Base-by-base conservation (phyloP, 2,797 vertebrate species). In the Poecilia wingei region DNA sequence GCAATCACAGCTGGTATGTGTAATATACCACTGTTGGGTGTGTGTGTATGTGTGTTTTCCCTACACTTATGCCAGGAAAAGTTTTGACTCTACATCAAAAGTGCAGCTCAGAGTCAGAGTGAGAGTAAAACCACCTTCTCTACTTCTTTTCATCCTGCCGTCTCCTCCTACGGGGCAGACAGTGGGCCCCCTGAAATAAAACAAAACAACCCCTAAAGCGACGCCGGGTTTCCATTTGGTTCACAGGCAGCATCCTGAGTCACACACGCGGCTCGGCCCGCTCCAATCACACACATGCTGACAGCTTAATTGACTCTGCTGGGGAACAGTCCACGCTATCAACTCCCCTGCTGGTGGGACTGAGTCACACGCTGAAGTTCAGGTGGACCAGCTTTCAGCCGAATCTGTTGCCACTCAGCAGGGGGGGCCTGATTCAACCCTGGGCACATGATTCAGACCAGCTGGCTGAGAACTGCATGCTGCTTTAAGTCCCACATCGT, bases 231-330 rank as follows among this genome's bases (percentile, higher is more conserved):
- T 93, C 91, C 89, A 86, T 87, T 86, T 82, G 84, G 75, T 86
- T 91, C 82, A 74, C 86, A 90, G 83, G 82, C 88, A 82, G 83
- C 46, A 31, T 81, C 86, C 82, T 94, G 92, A 94, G 84, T 94
- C 90, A 61, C 57, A 93, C 85, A 84, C 81, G 76, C 85, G 76
- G 78, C 45, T 51, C 74, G 81, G 77, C 78, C 39, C 0, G 31
- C 72, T 88, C 69, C 85, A 76, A 79, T 89, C 86, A 79, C 83
- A 89, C 84, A 82, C 89, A 89, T 12, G 81, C 80, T 82, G 82
- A 88, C 87, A 83, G 79, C 82, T 79, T 87, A 86, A 91, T 88
- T 84, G 86, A 86, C 84, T 88, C 70, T 68, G 22, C 49, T 20
- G 70, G 74, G 72, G 87, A 87, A 22, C 82, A 91, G 84, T 82